Evolutionary conservation across 2,113 vertebrate species (phyloP).

Genomic region (Nicator chloris): DNA sequence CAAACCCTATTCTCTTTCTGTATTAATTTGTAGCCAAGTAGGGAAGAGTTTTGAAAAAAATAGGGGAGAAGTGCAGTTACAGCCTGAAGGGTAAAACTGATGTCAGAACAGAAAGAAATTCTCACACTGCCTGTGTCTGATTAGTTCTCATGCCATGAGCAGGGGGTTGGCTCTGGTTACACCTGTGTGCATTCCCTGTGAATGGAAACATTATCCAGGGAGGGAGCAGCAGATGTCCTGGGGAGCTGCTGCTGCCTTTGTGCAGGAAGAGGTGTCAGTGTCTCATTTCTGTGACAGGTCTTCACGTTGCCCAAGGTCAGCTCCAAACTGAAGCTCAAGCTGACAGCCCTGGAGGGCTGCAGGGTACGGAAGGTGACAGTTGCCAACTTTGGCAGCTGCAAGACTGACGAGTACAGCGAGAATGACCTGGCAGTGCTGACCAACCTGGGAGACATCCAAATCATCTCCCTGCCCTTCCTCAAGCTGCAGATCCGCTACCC

Average conservation of each 20-base stretch:
- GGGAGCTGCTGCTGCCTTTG: not conserved
- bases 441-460: slow-evolving; percentile 93
- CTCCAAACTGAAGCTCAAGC: slow-evolving; percentile 92
- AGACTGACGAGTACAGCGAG: slow-evolving; percentile 84
- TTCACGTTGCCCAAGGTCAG: slow-evolving; percentile 95
- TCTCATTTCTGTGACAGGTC: slow-evolving; percentile 69
- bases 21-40: not conserved
- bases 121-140: not conserved
- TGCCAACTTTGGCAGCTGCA: slow-evolving; percentile 86
- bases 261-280: not conserved
- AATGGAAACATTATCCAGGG: not conserved
- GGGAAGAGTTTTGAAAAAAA: not conserved
- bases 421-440: slow-evolving; percentile 89
- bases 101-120: not conserved
- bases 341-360: slow-evolving; percentile 92
- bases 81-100: not conserved
- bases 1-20: not conserved
- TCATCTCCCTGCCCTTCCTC: slow-evolving; percentile 88
- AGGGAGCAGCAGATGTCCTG: not conserved
- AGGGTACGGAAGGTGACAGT: slow-evolving; percentile 86
- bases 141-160: not conserved
- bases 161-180: not conserved
- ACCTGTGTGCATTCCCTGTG: not conserved
- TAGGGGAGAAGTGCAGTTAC: not conserved
- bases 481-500: slow-evolving; percentile 92